These are phyloP conservation scores for Gobio occitaniae DNA, from an alignment of 2,797 vertebrate genomes.

Conservation along the genomic window DNA sequence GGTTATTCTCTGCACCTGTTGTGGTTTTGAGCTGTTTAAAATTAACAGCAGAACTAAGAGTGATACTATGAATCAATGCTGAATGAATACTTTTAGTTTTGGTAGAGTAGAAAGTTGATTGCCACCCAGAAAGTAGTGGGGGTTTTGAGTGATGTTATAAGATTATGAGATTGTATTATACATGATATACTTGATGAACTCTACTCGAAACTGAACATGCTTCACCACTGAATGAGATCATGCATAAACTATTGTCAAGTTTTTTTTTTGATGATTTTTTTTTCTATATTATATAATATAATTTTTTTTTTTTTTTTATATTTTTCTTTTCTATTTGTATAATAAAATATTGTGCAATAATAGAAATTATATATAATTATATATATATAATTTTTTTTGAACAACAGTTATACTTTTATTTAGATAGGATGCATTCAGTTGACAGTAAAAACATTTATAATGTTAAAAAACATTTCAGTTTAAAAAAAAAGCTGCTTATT, in stretches of 20 bases:
- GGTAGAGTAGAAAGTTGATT: background rate
- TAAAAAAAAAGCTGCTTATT: background rate
- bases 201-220: background rate
- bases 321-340: too few relatives aligned
- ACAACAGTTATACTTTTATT: too few relatives aligned
- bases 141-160: background rate
- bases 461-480: background rate
- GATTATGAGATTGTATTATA: constrained; percentile 5
- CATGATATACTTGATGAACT: constrained; percentile 1
- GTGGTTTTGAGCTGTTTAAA: constrained; percentile 59
- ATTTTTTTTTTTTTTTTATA: too few relatives aligned
- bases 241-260: background rate
- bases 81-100: constrained; percentile 6
- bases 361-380: too few relatives aligned
- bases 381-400: too few relatives aligned
- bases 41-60: constrained; percentile 48
- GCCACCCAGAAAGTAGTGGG: constrained; percentile 1
- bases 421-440: background rate
- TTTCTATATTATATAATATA: too few relatives aligned
- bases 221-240: constrained; percentile 6
- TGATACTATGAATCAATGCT: constrained; percentile 47
- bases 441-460: background rate
- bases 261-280: background rate
- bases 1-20: constrained; percentile 62
- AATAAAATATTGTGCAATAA: too few relatives aligned